Base-by-base conservation (phyloP, 1,140 invertebrate species). In the Drosophila sturtevanti region DNA sequence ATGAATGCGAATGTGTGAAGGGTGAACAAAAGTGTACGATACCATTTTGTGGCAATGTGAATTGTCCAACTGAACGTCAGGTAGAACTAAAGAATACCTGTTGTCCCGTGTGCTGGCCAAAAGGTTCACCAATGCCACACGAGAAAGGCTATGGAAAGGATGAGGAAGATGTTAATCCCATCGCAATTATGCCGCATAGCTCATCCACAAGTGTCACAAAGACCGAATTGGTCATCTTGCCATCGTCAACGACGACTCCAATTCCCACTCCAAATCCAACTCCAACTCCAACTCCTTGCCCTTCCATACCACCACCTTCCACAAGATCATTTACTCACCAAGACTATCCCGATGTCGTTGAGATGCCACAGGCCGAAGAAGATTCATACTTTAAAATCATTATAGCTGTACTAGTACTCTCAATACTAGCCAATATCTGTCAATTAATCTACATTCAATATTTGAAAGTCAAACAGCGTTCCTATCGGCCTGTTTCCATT, bases 31-130 rank as follows among this genome's bases (percentile, higher is more conserved):
- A 91, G 69, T 91, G 90, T 48, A 59, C 75, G 18, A 73, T 89
- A 31, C 68, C 86, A 11, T 73, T 90, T 11, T 91, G 90, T 51
- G 73, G 69, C 4, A 74, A 72, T 14, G 70, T 87, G 12, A 79
- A 78, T 54, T 91, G 90, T 48, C 90, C 90, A 27, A 60, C 34
- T n/a, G 68, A 91, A 16, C 72, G 86, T 14, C 90, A 91, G 68
- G 82, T 91, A 5, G 51, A 16, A 7, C 52, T 91, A 1, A 91
- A 86, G 63, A 72, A 77, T 68, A 68, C 61, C 34, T 91, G 90
- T 63, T 91, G 90, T 62, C 90, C 90, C 2, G 75, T 91, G 22
- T 91, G 90, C 66, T 91, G 90, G 90, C 90, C 90, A 14, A 68
- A 80, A 5, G 79, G 78, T 12, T 68, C 61, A 1, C 73, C 90